Percentiles rank a stretch among this genome's conserved stretches.
These are phyloP conservation scores for Drosophila lutescens DNA, from an alignment of 2,888 invertebrate species.

Conservation along the genomic window DNA sequence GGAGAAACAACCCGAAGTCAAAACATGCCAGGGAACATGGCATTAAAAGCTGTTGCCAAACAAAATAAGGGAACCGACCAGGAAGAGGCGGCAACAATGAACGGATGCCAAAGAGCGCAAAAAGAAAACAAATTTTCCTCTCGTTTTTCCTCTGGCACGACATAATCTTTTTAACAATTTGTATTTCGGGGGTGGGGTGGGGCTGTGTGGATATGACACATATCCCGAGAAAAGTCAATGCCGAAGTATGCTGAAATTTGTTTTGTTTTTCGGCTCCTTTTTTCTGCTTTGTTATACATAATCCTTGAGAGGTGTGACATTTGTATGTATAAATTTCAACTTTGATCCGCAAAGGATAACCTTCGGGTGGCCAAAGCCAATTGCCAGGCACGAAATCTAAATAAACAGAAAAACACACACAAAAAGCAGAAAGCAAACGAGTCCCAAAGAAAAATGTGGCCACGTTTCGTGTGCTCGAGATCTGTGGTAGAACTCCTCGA, in stretches of 20 bases:
- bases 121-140: conserved; percentile 45
- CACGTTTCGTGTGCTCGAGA: conserved; percentile 33
- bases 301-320: conserved; percentile 77
- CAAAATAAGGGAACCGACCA: conserved; percentile 33
- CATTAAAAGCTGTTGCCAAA: conserved; percentile 69
- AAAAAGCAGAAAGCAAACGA: conserved; percentile 9
- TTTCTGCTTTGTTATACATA: conserved; percentile 53
- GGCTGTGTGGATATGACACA: conserved; percentile 65
- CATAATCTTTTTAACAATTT: conserved; percentile 78
- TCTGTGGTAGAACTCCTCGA: conserved; percentile 34
- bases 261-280: conserved; percentile 45
- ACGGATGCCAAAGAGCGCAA: conserved; percentile 32
- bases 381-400: conserved; percentile 51
- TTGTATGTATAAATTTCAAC: conserved; percentile 77
- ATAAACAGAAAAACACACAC: conserved; percentile 38
- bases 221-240: conserved; percentile 66
- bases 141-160: conserved; percentile 39
- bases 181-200: conserved; percentile 18
- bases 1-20: conserved; percentile 36
- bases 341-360: conserved; percentile 79
- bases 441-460: conserved; percentile 48
- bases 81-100: conserved; percentile 48
- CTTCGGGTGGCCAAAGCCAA: conserved; percentile 58
- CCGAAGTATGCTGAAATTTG: conserved; percentile 52
- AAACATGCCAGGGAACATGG: conserved; percentile 69